Conservation (phyloP, 2,888 invertebrate species). For the Aphodius granarius region DNA sequence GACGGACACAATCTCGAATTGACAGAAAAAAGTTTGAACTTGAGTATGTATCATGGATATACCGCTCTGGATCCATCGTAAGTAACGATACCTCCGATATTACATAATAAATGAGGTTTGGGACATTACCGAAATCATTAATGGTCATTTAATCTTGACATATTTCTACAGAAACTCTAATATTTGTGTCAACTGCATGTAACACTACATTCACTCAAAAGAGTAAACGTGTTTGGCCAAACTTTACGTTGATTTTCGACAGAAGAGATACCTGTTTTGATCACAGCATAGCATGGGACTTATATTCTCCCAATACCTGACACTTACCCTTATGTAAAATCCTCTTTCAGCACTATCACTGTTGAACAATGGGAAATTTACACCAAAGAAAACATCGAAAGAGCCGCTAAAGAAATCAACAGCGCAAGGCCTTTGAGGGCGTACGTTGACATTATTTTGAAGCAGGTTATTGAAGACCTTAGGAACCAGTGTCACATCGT, state of each 20-base stretch:
- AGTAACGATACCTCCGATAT: constrained; percentile 37
- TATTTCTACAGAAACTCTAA: no score
- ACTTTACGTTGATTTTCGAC: no score
- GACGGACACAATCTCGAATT: constrained; percentile 73
- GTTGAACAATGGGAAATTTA: constrained; percentile 76
- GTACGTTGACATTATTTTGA: constrained; percentile 78
- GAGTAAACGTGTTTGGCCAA: no score
- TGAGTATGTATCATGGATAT: constrained; percentile 70
- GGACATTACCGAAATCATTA: no score
- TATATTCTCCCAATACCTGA: no score
- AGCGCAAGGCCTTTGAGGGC: constrained; percentile 73
- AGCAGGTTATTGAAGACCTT: constrained; percentile 81
- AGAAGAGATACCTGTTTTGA: no score
- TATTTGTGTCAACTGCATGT: no score
- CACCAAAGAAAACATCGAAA: constrained; percentile 69
- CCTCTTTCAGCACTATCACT: constrained; percentile 52
- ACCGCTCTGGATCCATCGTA: constrained; percentile 65
- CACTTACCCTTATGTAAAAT: no score
- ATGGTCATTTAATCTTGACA: no score
- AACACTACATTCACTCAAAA: no score
- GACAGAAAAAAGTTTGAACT: constrained; percentile 69
- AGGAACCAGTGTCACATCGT: constrained; percentile 73
- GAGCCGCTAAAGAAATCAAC: constrained; percentile 75
- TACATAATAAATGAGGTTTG: no score
- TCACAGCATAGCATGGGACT: no score